Conservation (phyloP, 2,888 invertebrate genomes). For the Deilephila elpenor region DNA sequence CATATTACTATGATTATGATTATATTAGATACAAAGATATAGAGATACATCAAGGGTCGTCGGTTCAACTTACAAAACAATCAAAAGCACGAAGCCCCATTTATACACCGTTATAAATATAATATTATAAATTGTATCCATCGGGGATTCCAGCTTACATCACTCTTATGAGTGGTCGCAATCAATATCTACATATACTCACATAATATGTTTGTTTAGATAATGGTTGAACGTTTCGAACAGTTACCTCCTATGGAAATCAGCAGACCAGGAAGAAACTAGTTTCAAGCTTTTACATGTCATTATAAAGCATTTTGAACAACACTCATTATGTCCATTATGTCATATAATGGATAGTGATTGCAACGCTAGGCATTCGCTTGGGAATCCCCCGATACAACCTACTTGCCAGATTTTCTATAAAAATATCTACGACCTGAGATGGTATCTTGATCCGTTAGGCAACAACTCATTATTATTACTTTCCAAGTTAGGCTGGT, state of each 20-base stretch:
- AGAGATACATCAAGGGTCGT: no score
- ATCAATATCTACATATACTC: neutral
- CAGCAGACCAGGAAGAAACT: neutral
- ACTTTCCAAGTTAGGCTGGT: no score
- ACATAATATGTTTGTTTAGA: neutral
- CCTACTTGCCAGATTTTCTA: neutral
- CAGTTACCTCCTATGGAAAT: neutral
- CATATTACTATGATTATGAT: no score
- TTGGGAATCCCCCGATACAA: neutral
- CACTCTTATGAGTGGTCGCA: neutral
- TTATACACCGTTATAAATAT: no score
- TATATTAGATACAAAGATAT: no score
- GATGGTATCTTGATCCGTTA: neutral
- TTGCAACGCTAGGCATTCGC: no score
- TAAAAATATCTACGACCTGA: no score
- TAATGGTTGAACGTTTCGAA: neutral
- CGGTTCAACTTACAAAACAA: no score
- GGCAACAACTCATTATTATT: neutral
- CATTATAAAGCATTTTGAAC: neutral
- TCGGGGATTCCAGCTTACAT: conserved; percentile 6
- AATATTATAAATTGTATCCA: neutral
- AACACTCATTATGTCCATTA: neutral
- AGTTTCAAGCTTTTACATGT: neutral
- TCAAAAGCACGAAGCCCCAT: no score
- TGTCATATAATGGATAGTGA: neutral